phyloP scores from a whole-genome alignment of 2,113 vertebrate species.

The Micromys minutus region DNA sequence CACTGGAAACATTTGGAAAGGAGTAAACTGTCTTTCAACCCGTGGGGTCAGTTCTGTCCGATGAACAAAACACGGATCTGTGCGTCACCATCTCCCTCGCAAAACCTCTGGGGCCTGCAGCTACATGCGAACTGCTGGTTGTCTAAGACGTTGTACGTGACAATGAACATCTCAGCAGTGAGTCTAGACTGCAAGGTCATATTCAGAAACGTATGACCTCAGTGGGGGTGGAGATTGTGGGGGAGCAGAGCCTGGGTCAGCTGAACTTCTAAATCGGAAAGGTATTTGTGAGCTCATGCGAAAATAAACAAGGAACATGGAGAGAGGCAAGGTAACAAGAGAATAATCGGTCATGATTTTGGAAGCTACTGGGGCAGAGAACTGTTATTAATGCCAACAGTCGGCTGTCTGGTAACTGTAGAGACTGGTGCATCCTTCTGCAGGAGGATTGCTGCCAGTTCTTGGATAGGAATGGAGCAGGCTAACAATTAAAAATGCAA shows the following conservation, averaged over 20 bases:
- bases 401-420: not conserved
- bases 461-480: slow-evolving; percentile 52
- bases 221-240: slow-evolving; percentile 65
- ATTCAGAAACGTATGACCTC: slow-evolving; percentile 73
- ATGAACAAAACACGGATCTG: slow-evolving; percentile 48
- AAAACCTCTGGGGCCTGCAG: slow-evolving; percentile 73
- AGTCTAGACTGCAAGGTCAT: slow-evolving; percentile 72
- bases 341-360: slow-evolving; percentile 61
- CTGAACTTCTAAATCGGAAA: slow-evolving; percentile 60
- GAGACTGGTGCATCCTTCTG: not conserved
- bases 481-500: slow-evolving; percentile 73
- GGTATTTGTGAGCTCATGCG: slow-evolving; percentile 44
- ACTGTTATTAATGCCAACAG: not conserved
- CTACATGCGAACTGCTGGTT: slow-evolving; percentile 65
- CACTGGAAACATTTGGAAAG: slow-evolving; percentile 60
- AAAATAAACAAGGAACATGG: slow-evolving; percentile 63
- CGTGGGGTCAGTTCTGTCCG: slow-evolving; percentile 71
- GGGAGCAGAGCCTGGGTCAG: slow-evolving; percentile 30
- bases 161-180: slow-evolving; percentile 72
- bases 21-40: slow-evolving; percentile 50
- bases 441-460: slow-evolving; percentile 79
- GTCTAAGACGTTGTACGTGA: slow-evolving; percentile 77
- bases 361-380: slow-evolving; percentile 50
- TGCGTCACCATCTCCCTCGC: slow-evolving; percentile 73
- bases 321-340: slow-evolving; percentile 61